Evolutionary conservation across 2,113 vertebrate species (phyloP), one percentile per base, ranked within the genome.

Genomic region (Procavia capensis): DNA sequence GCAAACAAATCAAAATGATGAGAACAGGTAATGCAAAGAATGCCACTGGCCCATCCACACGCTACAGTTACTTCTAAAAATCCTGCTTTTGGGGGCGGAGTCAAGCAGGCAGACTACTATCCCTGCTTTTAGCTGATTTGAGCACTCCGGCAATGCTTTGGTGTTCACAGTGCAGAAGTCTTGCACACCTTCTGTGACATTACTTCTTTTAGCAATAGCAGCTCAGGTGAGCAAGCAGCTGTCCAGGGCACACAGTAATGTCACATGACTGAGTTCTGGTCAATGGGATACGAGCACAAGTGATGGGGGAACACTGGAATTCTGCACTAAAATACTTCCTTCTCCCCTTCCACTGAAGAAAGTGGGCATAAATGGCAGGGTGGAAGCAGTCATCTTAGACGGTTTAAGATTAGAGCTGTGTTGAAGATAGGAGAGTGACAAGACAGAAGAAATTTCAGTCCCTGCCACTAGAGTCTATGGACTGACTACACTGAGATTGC

Each of bases 21-120:
- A 0, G 19, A 74, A 16, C 0, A 43, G n/a, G 19, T 36, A 17
- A 41, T 0, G 2, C 3, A 39, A n/a, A 64, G 54, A 74, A n/a
- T 31, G 31, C 78, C 64, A 14, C 0, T 0, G 11, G 70, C 80
- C 85, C 45, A 43, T 29, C 50, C 25, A 9, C 10, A 20, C 4
- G 50, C 47, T 6, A 5, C 1, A 19, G 3, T 11, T 29, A 54
- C 76, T 70, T 59, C 24, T 22, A 66, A 50, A 89, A 31, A 63
- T 4, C 19, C 36, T 64, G 41, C n/a, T 41, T 9, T 36, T 3
- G 57, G 78, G n/a, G n/a, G n/a, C n/a, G n/a, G n/a, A n/a, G n/a
- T n/a, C n/a, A n/a, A n/a, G n/a, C n/a, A n/a, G n/a, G n/a, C n/a
- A n/a, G n/a, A n/a, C n/a, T n/a, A n/a, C n/a, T n/a, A n/a, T n/a